Evolutionary conservation across 2,888 invertebrate species (phyloP), one percentile per base, ranked within the genome.

Genomic region (Phania funesta): DNA sequence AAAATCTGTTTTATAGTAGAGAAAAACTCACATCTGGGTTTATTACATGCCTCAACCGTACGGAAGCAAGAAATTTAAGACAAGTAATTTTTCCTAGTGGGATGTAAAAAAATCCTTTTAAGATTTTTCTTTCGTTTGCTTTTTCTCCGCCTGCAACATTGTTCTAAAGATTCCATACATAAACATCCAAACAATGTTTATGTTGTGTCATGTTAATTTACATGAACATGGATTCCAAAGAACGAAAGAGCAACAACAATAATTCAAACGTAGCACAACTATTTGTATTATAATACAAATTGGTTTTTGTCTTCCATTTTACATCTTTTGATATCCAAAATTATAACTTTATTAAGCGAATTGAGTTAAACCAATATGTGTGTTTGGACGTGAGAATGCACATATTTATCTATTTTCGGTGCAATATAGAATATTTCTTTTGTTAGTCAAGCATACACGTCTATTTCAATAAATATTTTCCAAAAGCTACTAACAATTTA

Each of bases 241-340:
- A 24, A 16, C 13, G 13, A 9, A 62, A 54, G 0, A 9, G 22
- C 52, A 0, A 44, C 41, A 52, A 7, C 18, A 26, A n/a, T n/a
- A n/a, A 11, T 26, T 9, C 29, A 29, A 1, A 7, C 13, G 41
- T 22, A 58, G 76, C 44, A 58, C 44, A 80, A 65, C 52, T 60
- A 67, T 62, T 52, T 60, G 13, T 75, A 65, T 50, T 20, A 50
- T 62, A 44, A 58, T 46, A 75, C 68, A 75, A 80, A 70, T 62
- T 75, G 48, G 50, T 52, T 70, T 62, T 35, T 18, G 71, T 67
- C 41, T 80, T 41, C n/a, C 20, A 22, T 24, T 46, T 56, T 44
- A 74, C 8, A 44, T 64, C 52, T 68, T 32, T 32, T 16, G 24
- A 54, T 24, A 58, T 22, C 20, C 6, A 13, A 38, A 65, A 48